Percentiles rank a stretch among this genome's conserved stretches.
Conservation (phyloP, 2,797 vertebrate genomes). For the Nannoperca obscura region DNA sequence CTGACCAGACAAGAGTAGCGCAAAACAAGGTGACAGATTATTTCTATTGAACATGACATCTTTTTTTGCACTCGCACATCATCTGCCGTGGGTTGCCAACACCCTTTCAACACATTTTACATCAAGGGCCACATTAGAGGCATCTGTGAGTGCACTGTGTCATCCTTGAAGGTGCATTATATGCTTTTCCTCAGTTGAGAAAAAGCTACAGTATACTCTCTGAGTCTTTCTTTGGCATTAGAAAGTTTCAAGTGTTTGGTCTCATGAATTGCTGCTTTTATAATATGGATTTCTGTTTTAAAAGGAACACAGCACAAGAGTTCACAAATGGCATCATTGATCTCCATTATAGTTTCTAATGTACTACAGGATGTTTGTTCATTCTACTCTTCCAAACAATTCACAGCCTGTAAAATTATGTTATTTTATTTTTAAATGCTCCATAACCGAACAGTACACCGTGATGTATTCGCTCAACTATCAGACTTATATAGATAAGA, state of each 20-base stretch:
- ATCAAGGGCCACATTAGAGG: constrained; percentile 43
- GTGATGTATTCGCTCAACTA: neutral
- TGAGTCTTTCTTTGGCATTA: neutral
- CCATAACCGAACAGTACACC: neutral
- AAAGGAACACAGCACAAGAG: constrained; percentile 1
- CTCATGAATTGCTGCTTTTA: constrained; percentile 23
- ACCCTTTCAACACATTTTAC: constrained; percentile 53
- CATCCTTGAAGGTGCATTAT: constrained; percentile 39
- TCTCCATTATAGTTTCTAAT: constrained; percentile 21
- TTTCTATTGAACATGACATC: constrained; percentile 34
- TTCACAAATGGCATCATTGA: constrained; percentile 22
- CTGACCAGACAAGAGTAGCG: constrained; percentile 1
- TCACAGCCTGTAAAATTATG: neutral
- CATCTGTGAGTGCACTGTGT: constrained; percentile 34
- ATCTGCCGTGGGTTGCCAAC: constrained; percentile 33
- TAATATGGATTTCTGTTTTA: constrained; percentile 33
- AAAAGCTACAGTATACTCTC: neutral
- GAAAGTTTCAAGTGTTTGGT: constrained; percentile 13
- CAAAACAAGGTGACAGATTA: constrained; percentile 34
- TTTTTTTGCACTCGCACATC: constrained; percentile 33
- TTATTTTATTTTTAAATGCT: constrained; percentile 15
- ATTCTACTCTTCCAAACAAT: constrained; percentile 7
- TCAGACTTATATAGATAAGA: neutral
- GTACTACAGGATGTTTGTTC: constrained; percentile 21
- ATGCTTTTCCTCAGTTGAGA: constrained; percentile 15